Percentiles rank a stretch among this genome's conserved stretches.
phyloP scores from a whole-genome alignment of 2,888 invertebrate species.

The Acanthosepion esculentum region DNA sequence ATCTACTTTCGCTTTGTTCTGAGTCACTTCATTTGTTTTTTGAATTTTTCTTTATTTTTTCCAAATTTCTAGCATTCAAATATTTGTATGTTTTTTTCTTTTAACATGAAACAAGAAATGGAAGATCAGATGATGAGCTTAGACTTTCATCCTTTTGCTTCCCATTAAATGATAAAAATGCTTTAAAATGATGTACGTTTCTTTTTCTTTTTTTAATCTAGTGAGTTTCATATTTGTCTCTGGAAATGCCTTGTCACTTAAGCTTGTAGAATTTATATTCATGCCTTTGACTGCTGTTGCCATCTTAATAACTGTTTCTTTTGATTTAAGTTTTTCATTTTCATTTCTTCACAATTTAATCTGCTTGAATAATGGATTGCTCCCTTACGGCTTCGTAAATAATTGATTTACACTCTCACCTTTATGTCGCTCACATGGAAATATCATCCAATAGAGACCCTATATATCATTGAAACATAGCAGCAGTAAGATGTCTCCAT shows the following conservation, averaged over 20 bases:
- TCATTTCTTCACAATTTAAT: background rate
- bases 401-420: background rate
- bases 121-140: background rate
- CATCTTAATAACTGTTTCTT: background rate
- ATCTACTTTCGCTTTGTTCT: background rate
- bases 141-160: background rate
- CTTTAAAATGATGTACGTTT: background rate
- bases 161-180: background rate
- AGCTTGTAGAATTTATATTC: background rate
- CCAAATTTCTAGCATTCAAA: background rate
- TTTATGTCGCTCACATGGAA: background rate
- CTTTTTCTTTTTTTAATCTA: background rate
- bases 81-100: background rate
- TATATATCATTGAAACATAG: background rate
- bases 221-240: background rate
- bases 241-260: background rate
- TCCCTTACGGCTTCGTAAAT: slow-evolving; percentile 21
- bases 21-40: background rate
- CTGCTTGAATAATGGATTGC: background rate
- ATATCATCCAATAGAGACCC: background rate
- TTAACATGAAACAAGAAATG: background rate
- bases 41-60: background rate
- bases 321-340: background rate
- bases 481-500: background rate
- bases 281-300: background rate